These are phyloP conservation scores for Promerops cafer DNA, from an alignment of 2,113 vertebrate genomes.

Conservation along the genomic window DNA sequence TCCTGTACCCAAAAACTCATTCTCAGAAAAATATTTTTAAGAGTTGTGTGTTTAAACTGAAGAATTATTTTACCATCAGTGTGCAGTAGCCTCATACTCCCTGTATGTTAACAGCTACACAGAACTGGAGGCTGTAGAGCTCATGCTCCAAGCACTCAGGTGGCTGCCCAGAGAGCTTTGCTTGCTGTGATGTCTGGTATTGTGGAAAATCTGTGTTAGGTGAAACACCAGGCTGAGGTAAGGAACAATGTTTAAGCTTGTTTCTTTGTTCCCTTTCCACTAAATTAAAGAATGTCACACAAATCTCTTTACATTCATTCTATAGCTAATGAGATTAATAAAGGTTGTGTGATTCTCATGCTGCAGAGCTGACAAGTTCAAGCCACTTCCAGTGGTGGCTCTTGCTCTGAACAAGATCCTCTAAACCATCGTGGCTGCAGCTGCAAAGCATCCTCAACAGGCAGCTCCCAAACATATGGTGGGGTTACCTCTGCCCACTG, in stretches of 20 bases:
- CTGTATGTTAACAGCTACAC: neutral
- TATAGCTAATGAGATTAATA: neutral
- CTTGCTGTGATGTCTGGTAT: neutral
- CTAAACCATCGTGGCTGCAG: accelerated
- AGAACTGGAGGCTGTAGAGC: neutral
- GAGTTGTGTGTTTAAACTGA: neutral
- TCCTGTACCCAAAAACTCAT: neutral
- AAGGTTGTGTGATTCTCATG: neutral
- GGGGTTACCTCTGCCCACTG: neutral
- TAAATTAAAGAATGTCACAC: neutral
- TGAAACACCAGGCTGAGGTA: neutral
- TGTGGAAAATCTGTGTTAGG: neutral
- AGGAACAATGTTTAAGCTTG: neutral
- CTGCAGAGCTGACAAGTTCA: neutral
- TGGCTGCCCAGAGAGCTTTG: neutral
- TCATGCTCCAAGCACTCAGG: accelerated
- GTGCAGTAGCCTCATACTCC: neutral
- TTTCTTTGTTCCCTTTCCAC: neutral
- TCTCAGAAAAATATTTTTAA: neutral
- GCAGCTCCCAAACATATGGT: accelerated
- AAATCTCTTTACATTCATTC: neutral
- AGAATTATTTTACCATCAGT: neutral
- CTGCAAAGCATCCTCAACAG: neutral
- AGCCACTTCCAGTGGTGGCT: neutral
- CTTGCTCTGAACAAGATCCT: neutral